Percentiles rank a stretch among this genome's conserved stretches.
Evolutionary conservation across 2,888 invertebrate genomes (phyloP).

Genomic region (Boloria selene): DNA sequence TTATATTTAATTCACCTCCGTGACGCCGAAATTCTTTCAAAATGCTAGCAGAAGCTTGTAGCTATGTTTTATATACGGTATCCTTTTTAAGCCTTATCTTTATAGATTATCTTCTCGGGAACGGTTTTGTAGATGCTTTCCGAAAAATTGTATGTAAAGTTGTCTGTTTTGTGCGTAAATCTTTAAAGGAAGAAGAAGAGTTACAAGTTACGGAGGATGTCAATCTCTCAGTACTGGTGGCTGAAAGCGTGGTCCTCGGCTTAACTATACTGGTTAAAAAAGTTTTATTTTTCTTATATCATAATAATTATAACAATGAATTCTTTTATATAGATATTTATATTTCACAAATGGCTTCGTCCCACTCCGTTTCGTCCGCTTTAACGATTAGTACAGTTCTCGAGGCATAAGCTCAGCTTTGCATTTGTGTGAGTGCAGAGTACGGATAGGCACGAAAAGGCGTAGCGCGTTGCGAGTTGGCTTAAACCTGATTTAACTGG

Average conservation of each 20-base stretch:
- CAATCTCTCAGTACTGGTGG: constrained; percentile 52
- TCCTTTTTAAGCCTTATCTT: constrained; percentile 56
- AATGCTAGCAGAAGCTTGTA: constrained; percentile 49
- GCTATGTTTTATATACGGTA: constrained; percentile 45
- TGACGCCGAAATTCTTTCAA: constrained; percentile 17
- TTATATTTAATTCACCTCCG: constrained; percentile 7
- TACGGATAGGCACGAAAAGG: too few relatives aligned
- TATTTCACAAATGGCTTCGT: too few relatives aligned
- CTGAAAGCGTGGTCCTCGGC: constrained; percentile 56
- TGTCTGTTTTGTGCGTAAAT: constrained; percentile 54
- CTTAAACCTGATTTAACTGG: too few relatives aligned
- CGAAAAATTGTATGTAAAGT: constrained; percentile 53
- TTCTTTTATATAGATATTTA: too few relatives aligned
- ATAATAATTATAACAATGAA: too few relatives aligned
- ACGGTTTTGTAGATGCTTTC: constrained; percentile 59
- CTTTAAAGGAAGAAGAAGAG: constrained; percentile 54
- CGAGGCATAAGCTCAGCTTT: too few relatives aligned
- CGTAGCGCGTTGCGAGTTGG: too few relatives aligned
- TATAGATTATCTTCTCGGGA: constrained; percentile 60
- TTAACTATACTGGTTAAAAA: constrained; percentile 58
- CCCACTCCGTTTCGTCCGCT: too few relatives aligned
- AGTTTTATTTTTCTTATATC: not conserved
- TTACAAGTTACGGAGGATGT: constrained; percentile 45
- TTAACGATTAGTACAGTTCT: too few relatives aligned
- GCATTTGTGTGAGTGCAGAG: too few relatives aligned